Percentiles rank a stretch among this genome's conserved stretches.
phyloP scores from a whole-genome alignment of 1,140 invertebrate species.

The Drosophila persimilis region DNA sequence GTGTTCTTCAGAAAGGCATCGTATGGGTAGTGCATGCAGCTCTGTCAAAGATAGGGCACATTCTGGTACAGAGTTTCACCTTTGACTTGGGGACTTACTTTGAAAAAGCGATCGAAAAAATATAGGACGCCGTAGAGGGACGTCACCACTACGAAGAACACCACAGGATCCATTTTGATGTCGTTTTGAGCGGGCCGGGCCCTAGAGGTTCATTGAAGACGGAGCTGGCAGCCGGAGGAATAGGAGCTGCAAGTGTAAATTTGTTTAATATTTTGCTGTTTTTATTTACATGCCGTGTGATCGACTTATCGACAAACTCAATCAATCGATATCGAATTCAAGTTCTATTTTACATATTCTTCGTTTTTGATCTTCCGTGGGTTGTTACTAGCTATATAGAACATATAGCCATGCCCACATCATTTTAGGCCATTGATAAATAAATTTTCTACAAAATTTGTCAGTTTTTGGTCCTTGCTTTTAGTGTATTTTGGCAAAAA shows the following conservation, averaged over 20 bases:
- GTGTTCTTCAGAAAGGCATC: slow-evolving; percentile 89
- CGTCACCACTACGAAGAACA: slow-evolving; percentile 68
- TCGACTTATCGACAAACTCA: too few relatives aligned
- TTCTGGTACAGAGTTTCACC: slow-evolving; percentile 21
- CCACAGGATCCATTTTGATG: slow-evolving; percentile 68
- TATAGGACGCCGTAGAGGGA: slow-evolving; percentile 86
- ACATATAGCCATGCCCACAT: too few relatives aligned
- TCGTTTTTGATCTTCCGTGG: too few relatives aligned
- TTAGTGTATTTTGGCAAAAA: too few relatives aligned
- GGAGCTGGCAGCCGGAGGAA: too few relatives aligned
- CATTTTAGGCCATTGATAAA: too few relatives aligned
- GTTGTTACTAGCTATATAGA: too few relatives aligned
- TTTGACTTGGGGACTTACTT: slow-evolving; percentile 83
- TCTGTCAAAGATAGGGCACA: slow-evolving; percentile 84
- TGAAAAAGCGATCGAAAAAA: slow-evolving; percentile 89
- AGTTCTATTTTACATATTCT: too few relatives aligned
- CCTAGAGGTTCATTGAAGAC: slow-evolving; percentile 12
- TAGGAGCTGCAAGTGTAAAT: slow-evolving; percentile 4
- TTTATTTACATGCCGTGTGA: slow-evolving; percentile 1
- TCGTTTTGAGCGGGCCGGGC: slow-evolving; percentile 9
- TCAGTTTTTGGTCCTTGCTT: too few relatives aligned
- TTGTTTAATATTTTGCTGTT: slow-evolving; percentile 12
- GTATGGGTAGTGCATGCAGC: slow-evolving; percentile 91
- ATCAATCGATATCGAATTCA: too few relatives aligned
- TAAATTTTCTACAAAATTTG: too few relatives aligned